phyloP scores from a whole-genome alignment of 2,888 invertebrate genomes.

The Myopa testacea region DNA sequence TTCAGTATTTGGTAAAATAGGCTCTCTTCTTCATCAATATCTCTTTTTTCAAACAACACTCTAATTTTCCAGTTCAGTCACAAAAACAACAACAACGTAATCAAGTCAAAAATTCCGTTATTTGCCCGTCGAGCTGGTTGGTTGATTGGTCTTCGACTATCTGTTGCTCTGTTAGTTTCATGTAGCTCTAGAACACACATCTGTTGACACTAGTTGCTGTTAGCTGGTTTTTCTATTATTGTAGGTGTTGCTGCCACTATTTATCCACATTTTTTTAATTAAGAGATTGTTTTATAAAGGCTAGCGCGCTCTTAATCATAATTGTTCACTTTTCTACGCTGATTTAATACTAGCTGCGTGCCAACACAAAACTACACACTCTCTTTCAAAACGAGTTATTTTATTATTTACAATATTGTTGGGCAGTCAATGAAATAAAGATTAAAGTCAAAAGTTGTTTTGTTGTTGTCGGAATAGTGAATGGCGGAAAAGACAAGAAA shows the following conservation, averaged over 20 bases:
- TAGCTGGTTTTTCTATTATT: conserved; percentile 6
- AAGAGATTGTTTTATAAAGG: too few relatives aligned
- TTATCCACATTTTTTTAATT: too few relatives aligned
- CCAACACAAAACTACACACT: too few relatives aligned
- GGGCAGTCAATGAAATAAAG: too few relatives aligned
- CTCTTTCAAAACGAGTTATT: too few relatives aligned
- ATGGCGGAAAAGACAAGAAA: too few relatives aligned
- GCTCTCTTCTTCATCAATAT: not conserved
- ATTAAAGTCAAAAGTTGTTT: too few relatives aligned
- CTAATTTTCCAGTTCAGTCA: too few relatives aligned
- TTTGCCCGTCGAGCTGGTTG: conserved; percentile 8
- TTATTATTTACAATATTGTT: too few relatives aligned
- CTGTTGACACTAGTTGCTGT: conserved; percentile 2
- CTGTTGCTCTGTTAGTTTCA: not conserved
- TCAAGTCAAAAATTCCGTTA: conserved; percentile 10
- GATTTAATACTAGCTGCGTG: too few relatives aligned
- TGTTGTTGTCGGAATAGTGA: too few relatives aligned
- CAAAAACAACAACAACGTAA: not conserved
- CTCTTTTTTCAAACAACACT: not conserved
- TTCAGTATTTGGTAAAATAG: not conserved
- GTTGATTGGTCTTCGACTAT: not conserved
- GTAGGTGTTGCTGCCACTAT: not conserved
- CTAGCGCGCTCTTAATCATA: not conserved
- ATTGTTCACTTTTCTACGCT: not conserved
- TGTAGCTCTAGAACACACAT: not conserved